A percentile compares a stretch with the other conserved stretches of the same genome.
Evolutionary conservation across 2,797 vertebrate species (phyloP).

Genomic region (Sebastes nivosus): DNA sequence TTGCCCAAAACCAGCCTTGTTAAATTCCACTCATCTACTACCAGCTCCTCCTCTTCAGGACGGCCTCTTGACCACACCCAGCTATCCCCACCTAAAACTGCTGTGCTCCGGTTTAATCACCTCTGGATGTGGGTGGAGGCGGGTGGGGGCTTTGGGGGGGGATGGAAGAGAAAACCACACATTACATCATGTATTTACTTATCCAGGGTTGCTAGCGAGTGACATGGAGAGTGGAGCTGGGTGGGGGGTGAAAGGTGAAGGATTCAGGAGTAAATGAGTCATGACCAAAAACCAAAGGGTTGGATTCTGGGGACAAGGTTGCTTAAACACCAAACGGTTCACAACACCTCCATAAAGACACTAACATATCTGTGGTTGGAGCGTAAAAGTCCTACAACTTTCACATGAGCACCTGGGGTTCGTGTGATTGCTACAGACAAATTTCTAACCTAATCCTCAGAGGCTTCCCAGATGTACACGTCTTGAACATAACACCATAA

Average conservation of each 20-base stretch:
- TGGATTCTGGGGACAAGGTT: conserved; percentile 65
- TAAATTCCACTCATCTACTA: conserved; percentile 29
- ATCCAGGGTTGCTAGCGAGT: conserved; percentile 67
- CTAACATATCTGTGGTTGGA: conserved; percentile 17
- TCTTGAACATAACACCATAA: conserved; percentile 67
- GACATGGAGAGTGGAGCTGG: conserved; percentile 67
- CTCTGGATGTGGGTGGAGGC: conserved; percentile 52
- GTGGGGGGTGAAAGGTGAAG: conserved; percentile 78
- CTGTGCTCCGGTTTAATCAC: conserved; percentile 61
- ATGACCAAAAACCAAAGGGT: conserved; percentile 77
- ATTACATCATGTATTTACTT: conserved; percentile 82
- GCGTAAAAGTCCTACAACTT: conserved; percentile 25
- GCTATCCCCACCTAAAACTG: conserved; percentile 53
- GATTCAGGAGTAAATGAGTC: conserved; percentile 81
- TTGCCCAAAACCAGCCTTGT: conserved; percentile 35
- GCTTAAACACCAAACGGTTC: conserved; percentile 62
- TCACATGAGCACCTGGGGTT: conserved; percentile 40
- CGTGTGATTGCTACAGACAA: conserved; percentile 59
- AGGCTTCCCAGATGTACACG: conserved; percentile 70
- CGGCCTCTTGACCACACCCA: conserved; percentile 44
- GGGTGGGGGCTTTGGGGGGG: conserved; percentile 21
- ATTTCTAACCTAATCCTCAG: conserved; percentile 65
- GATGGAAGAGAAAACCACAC: conserved; percentile 64
- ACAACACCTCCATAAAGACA: conserved; percentile 39
- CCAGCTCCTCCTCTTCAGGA: conserved; percentile 18